Percentiles rank a stretch among this genome's conserved stretches.
Evolutionary conservation across 1,140 invertebrate genomes (phyloP).

Genomic region (Drosophila sechellia): DNA sequence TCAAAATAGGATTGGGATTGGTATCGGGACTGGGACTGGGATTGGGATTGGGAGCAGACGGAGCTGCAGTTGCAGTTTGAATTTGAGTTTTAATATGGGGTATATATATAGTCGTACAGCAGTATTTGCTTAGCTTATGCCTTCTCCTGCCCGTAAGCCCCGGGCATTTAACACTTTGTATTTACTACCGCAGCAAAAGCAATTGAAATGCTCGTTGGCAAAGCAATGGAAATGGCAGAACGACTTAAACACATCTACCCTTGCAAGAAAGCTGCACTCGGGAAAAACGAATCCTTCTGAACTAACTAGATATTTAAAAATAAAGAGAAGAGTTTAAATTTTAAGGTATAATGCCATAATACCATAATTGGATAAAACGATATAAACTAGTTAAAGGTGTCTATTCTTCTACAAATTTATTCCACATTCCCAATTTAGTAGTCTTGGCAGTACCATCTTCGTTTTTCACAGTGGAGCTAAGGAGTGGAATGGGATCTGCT

Average conservation of each 20-base stretch:
- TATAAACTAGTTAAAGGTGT: too few species aligned
- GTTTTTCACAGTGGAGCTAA: conserved; percentile 16
- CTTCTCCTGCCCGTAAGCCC: conserved; percentile 22
- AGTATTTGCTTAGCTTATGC: conserved; percentile 59
- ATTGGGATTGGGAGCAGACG: conserved; percentile 9
- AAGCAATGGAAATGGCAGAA: conserved; percentile 27
- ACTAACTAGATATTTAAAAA: background rate
- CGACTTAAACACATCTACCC: conserved; percentile 68
- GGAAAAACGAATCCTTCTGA: background rate
- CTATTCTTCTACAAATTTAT: too few species aligned
- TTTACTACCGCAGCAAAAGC: conserved; percentile 57
- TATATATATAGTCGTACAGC: conserved; percentile 27
- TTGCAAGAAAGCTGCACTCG: conserved; percentile 40
- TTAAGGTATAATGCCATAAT: background rate
- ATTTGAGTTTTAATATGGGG: conserved; percentile 63
- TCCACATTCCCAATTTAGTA: too few species aligned
- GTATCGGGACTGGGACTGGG: conserved; percentile 4
- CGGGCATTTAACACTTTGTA: conserved; percentile 76
- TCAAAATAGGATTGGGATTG: conserved; percentile 14
- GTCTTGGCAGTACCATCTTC: too few species aligned
- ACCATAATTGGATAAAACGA: background rate
- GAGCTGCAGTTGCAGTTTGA: conserved; percentile 30
- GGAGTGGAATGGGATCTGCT: conserved; percentile 18
- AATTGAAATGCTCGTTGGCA: conserved; percentile 35
- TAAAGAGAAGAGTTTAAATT: background rate